Percentiles rank a stretch among this genome's conserved stretches.
These are phyloP conservation scores for Neotoma lepida DNA, from an alignment of 2,113 vertebrate genomes.

Conservation along the genomic window DNA sequence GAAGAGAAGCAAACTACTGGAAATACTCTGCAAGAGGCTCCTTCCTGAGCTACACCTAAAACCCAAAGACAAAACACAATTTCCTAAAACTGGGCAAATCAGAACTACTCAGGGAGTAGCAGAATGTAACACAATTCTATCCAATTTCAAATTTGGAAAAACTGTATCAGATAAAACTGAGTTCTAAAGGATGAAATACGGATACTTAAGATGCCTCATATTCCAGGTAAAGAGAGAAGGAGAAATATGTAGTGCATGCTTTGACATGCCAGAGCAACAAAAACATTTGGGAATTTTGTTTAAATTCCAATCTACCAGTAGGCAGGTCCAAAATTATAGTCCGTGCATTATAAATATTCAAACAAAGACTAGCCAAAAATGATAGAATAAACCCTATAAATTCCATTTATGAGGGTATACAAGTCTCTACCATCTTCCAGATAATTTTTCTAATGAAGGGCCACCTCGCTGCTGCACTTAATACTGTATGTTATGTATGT, in stretches of 20 bases:
- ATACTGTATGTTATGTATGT: neutral
- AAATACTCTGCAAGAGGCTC: neutral
- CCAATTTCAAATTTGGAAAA: constrained; percentile 45
- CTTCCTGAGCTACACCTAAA: neutral
- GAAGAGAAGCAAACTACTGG: constrained; percentile 12
- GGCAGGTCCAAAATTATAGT: neutral
- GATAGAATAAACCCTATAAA: neutral
- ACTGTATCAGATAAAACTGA: neutral
- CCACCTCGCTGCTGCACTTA: neutral
- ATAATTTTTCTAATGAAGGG: neutral
- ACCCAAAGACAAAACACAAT: constrained; percentile 45
- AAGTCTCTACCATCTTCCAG: neutral
- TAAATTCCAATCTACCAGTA: constrained; percentile 45
- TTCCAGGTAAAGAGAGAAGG: neutral
- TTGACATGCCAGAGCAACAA: constrained; percentile 32
- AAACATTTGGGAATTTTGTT: constrained; percentile 56
- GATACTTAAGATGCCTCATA: neutral
- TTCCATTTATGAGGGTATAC: neutral
- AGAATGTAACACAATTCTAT: neutral
- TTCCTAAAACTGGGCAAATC: neutral
- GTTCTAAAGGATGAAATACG: constrained; percentile 11
- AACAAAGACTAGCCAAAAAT: neutral
- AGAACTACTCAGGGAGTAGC: neutral
- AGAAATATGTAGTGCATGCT: neutral
- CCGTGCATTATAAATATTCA: neutral